Evolutionary conservation across 2,113 vertebrate genomes (phyloP).

Genomic region (Tragulus kanchil): DNA sequence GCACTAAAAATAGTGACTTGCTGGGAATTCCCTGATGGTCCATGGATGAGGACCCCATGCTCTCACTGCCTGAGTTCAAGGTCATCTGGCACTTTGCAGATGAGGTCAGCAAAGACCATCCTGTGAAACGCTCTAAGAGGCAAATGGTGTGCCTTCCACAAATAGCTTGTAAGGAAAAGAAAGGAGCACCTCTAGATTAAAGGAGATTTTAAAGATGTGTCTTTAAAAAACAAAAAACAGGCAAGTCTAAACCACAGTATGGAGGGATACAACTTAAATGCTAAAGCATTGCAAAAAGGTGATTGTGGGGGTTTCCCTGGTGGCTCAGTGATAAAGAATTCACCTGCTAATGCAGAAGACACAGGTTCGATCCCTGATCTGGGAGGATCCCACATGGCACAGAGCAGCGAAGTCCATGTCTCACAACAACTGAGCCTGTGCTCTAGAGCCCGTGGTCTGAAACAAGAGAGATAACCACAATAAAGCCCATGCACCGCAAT

Average conservation of each 20-base stretch:
- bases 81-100: too few relatives aligned
- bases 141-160: not conserved
- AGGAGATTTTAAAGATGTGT: not conserved
- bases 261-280: not conserved
- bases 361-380: not conserved
- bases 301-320: not conserved
- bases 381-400: not conserved
- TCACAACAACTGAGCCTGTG: not conserved
- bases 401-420: not conserved
- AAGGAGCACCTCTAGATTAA: not conserved
- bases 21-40: not conserved
- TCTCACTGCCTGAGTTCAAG: not conserved
- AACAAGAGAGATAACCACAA: not conserved
- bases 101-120: not conserved
- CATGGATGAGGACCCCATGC: not conserved
- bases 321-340: not conserved
- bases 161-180: not conserved
- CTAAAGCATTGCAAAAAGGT: not conserved
- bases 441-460: not conserved
- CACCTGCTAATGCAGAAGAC: not conserved
- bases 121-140: not conserved
- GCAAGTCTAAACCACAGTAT: not conserved
- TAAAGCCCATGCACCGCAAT: not conserved
- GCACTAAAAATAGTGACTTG: not conserved
- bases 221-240: not conserved